Evolutionary conservation across 2,113 vertebrate genomes (phyloP), one percentile per base, ranked within the genome.

Genomic region (Fulica atra): DNA sequence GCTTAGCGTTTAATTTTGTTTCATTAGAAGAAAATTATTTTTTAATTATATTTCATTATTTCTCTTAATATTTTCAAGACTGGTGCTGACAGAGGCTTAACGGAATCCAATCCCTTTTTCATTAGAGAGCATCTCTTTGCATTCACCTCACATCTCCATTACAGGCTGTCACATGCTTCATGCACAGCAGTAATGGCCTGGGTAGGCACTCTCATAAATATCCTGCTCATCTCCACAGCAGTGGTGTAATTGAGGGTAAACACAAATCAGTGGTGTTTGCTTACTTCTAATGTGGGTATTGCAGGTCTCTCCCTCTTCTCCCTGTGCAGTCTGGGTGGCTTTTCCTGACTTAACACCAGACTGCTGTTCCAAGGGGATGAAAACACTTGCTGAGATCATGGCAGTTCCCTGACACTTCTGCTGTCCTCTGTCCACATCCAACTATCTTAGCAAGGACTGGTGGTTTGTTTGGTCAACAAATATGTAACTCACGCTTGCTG

Each of bases 11-110:
- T 94, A 90, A 96, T 94, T 97, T 72, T 68, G 57, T 74, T 95
- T 93, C 86, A 81, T 95, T 94, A 92, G 60, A 71, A 77, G 73
- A 82, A 90, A 90, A 92, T 92, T 86, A 79, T 82, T 87, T 95
- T 96, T 95, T 94, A 93, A 95, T 94, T 96, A 95, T 72, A 84
- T 95, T 93, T 94, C 66, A 94, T 96, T 95, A 93, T 92, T 97
- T 95, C 40, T 77, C 83, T 89, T 90, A 95, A 82, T 95, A 94
- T 95, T 95, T 91, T 76, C 91, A 70, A 76, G 71, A 12, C 72
- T 85, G 31, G 20, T 35, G 61, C 63, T 90, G 81, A 76, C 79
- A 92, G 93, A 86, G 36, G 24, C 80, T 94, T 92, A 96, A 29
- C 2, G 0, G 80, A 80, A 91, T 87, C 77, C 78, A 93, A 93